Percentiles rank a stretch among this genome's conserved stretches.
phyloP scores from a whole-genome alignment of 2,888 invertebrate genomes.

The Watsonalla cultraria region DNA sequence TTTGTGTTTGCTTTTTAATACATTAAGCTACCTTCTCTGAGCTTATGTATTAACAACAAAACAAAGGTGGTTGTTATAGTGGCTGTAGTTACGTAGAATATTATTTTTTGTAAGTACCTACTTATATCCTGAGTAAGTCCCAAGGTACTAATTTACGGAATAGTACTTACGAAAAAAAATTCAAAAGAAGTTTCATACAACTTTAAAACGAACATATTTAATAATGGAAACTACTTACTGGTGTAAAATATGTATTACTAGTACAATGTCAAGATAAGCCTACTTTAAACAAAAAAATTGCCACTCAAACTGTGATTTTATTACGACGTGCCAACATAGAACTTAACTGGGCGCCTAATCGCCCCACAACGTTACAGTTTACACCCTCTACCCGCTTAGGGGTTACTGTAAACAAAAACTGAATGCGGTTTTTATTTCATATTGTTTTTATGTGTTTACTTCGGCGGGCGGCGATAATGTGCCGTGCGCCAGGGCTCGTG shows the following conservation, averaged over 20 bases:
- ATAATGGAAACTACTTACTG: no score
- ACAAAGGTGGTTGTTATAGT: neutral
- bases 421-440: conserved; percentile 57
- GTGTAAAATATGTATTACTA: no score
- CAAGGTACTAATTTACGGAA: no score
- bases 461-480: conserved; percentile 61
- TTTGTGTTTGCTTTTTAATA: conserved; percentile 46
- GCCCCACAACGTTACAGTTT: conserved; percentile 51
- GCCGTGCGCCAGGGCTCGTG: conserved; percentile 20
- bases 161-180: no score
- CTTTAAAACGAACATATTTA: no score
- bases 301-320: no score
- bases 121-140: no score
- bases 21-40: conserved; percentile 22
- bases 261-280: no score
- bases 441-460: conserved; percentile 64
- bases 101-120: no score
- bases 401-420: conserved; percentile 58
- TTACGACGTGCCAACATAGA: conserved; percentile 19
- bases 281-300: no score
- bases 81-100: no score
- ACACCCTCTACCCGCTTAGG: conserved; percentile 41
- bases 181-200: no score
- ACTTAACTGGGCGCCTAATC: conserved; percentile 18
- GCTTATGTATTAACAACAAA: conserved; percentile 5